Evolutionary conservation across 2,888 invertebrate species (phyloP).

Genomic region (Ochlodes sylvanus): DNA sequence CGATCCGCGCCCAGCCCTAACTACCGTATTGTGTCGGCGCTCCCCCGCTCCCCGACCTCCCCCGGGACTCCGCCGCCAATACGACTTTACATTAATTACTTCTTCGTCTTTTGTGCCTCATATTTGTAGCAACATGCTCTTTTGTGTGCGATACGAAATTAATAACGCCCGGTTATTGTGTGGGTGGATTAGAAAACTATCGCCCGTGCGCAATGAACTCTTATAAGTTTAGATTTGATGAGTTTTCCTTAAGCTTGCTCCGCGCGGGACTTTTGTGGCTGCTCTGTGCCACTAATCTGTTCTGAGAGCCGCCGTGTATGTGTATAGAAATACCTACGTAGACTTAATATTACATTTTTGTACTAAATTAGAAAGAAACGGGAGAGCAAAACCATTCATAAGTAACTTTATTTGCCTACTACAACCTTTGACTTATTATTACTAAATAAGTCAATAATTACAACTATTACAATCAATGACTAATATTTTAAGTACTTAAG

Average conservation of each 20-base stretch:
- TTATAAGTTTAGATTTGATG: conserved; percentile 63
- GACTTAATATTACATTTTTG: too few relatives aligned
- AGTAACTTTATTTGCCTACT: too few relatives aligned
- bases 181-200: conserved; percentile 69
- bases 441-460: too few relatives aligned
- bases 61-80: conserved; percentile 69
- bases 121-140: conserved; percentile 80
- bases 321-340: background rate
- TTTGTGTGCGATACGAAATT: conserved; percentile 74
- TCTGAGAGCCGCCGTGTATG: conserved; percentile 7
- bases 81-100: conserved; percentile 78
- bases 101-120: conserved; percentile 65
- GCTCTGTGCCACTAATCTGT: conserved; percentile 13
- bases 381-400: too few relatives aligned
- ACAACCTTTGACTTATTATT: too few relatives aligned
- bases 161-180: conserved; percentile 65
- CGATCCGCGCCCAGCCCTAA: conserved; percentile 73
- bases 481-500: too few relatives aligned
- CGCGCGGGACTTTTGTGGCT: conserved; percentile 24
- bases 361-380: too few relatives aligned
- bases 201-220: conserved; percentile 58
- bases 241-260: conserved; percentile 58
- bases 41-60: conserved; percentile 62
- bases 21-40: conserved; percentile 79
- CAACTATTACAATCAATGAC: too few relatives aligned